Percentiles rank a stretch among this genome's conserved stretches.
Conservation (phyloP, 2,888 invertebrate genomes). For the Acleris emargana region DNA sequence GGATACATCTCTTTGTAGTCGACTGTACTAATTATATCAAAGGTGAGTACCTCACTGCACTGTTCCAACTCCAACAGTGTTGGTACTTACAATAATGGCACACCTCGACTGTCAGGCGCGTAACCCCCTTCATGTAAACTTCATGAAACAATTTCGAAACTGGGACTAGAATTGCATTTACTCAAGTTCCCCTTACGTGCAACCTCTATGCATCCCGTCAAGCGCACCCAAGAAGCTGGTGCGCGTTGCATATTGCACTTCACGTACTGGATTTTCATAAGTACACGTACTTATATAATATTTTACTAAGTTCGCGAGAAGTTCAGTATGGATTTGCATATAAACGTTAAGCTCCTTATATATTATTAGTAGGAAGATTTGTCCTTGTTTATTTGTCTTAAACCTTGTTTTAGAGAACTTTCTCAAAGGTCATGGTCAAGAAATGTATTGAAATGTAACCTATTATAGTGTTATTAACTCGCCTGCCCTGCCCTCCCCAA, state of each 20-base stretch:
- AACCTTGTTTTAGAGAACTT: not conserved
- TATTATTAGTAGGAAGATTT: slow-evolving; percentile 6
- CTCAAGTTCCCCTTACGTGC: slow-evolving; percentile 20
- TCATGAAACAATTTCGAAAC: slow-evolving; percentile 26
- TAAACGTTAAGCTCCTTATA: slow-evolving; percentile 12
- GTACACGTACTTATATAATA: slow-evolving; percentile 32
- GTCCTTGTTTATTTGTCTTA: not conserved
- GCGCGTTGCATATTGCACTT: slow-evolving; percentile 18
- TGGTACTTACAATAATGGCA: too few species aligned
- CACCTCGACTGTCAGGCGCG: slow-evolving; percentile 1
- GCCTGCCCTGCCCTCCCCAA: too few species aligned
- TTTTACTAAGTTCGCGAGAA: slow-evolving; percentile 21
- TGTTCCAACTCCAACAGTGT: too few species aligned
- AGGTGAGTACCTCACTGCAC: too few species aligned
- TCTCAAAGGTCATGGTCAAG: too few species aligned
- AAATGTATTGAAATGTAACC: too few species aligned
- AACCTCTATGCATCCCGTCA: slow-evolving; percentile 32
- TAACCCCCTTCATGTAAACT: slow-evolving; percentile 6
- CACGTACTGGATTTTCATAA: slow-evolving; percentile 31
- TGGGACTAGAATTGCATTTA: slow-evolving; percentile 22
- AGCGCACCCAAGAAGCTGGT: slow-evolving; percentile 17
- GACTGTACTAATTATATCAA: too few species aligned
- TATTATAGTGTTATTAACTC: too few species aligned
- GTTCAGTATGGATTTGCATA: slow-evolving; percentile 28
- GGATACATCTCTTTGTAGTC: too few species aligned